Evolutionary conservation across 2,113 vertebrate genomes (phyloP), one percentile per base, ranked within the genome.

Genomic region (Dendropsophus ebraccatus): DNA sequence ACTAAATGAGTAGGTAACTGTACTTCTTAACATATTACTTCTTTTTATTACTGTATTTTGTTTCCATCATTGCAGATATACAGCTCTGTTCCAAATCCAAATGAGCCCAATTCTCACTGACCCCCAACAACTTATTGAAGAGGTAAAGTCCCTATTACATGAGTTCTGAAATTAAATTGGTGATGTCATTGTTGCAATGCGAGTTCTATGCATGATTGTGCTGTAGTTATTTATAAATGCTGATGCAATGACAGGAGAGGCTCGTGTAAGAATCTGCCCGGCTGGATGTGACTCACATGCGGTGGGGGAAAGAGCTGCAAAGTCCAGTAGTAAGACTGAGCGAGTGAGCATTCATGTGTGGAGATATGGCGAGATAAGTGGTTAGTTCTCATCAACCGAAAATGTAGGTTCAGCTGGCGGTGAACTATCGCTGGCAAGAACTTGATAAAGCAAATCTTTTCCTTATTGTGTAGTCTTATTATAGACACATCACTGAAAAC

Each of bases 131-230:
- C 19, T 35, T 17, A 47, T 19, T 65, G n/a, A 28, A 37, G 17
- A 45, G 23, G 14, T n/a, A 41, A 60, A 60, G 77, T 41, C 32
- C 35, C 32, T 80, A 56, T 81, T 17, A 62, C 78, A 28, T 35
- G 25, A 81, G n/a, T 19, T 62, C 78, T 81, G 32, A 47, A 80
- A 65, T 81, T 28, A 62, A 58, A 32, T 60, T 17, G 41, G 25
- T 80, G 77, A 80, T 80, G 37, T 80, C 77, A 80, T 62, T 80
- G 77, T 41, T 80, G 77, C 77, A 60, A 62, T 80, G 76, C 30
- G 60, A 60, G 76, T 32, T 50, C 10, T 41, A 23, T 79, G 21
- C 54, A 78, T 62, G 58, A n/a, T 23, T 62, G 28, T 81, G 21
- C n/a, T 47, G 21, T 21, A 28, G 32, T 41, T 81, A 19, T 65